phyloP scores from a whole-genome alignment of 2,113 vertebrate species.

The Mellivora capensis region DNA sequence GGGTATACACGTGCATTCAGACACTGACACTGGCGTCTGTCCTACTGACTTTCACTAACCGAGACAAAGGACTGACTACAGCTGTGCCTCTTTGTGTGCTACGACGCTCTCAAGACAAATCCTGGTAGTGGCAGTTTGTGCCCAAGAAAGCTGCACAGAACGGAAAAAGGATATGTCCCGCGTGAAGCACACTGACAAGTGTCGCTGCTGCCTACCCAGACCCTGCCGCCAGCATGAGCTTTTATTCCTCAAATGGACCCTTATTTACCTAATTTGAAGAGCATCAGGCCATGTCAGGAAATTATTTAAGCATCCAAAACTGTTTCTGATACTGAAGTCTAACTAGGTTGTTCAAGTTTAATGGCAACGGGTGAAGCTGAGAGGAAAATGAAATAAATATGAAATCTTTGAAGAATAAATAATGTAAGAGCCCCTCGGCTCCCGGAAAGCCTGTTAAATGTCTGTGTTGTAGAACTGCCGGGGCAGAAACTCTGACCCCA shows the following conservation, averaged over 20 bases:
- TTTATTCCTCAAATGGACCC: background rate
- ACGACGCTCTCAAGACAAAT: background rate
- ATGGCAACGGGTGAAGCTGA: background rate
- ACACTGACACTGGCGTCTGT: background rate
- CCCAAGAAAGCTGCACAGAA: background rate
- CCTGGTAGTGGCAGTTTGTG: fast-evolving
- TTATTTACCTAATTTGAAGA: background rate
- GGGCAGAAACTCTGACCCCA: background rate
- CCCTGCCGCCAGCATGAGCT: fast-evolving
- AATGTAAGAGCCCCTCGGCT: fast-evolving
- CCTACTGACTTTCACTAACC: background rate
- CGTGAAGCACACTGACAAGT: fast-evolving
- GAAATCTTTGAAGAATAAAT: background rate
- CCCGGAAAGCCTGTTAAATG: background rate
- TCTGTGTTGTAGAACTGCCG: background rate
- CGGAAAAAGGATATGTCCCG: background rate
- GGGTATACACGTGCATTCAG: background rate
- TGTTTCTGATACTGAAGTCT: background rate
- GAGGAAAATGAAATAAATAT: background rate
- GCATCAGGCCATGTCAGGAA: background rate
- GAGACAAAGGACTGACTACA: background rate
- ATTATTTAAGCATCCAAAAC: background rate
- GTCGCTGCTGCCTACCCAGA: fast-evolving
- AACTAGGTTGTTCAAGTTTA: background rate
- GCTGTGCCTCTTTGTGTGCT: fast-evolving